Evolutionary conservation across 2,888 invertebrate genomes (phyloP), one percentile per base, ranked within the genome.

Genomic region (Hetaerina titia): DNA sequence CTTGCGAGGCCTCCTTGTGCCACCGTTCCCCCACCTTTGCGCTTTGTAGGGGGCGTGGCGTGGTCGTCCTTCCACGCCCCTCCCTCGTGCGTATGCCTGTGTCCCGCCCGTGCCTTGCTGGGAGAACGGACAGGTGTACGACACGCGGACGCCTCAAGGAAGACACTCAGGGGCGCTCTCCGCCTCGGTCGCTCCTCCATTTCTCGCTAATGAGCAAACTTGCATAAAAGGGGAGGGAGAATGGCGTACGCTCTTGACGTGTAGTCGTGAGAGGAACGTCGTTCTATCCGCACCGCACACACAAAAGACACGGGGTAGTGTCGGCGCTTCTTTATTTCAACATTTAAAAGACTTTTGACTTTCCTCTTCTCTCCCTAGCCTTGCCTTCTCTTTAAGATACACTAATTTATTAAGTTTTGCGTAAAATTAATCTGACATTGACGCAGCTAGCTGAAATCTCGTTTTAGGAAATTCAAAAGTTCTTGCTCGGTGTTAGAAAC

Each of bases 151-250:
- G 15, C 81, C 81, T 81, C 25, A 13, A 5, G 81, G 31, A 31
- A 81, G 31, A 31, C 7, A 11, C 31, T 13, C 60, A 5, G 60
- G 60, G 60, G 11, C 60, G 11, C 60, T 17, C 81, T 31, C 25
- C 22, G 31, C n/a, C 19, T 9, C 19, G 19, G 22, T 69, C 19
- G 22, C 19, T 69, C 7, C 69, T 69, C 69, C 69, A 22, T 22
- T 22, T 9, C 19, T 31, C 81, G 81, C 81, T 81, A 81, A 81
- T 81, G 81, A 81, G 81, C 81, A 81, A 81, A 81, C 45, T 45
- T 45, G 45, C 45, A 45, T 45, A 45, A 4, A 22, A 69, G 6
- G n/a, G 22, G 69, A 7, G 81, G 8, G 31, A 2, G 74, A 2
- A 45, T 8, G 74, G 69, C 17, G n/a, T 2, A 5, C 69, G n/a